phyloP scores from a whole-genome alignment of 2,888 invertebrate genomes.

The Diplolepis rosae region DNA sequence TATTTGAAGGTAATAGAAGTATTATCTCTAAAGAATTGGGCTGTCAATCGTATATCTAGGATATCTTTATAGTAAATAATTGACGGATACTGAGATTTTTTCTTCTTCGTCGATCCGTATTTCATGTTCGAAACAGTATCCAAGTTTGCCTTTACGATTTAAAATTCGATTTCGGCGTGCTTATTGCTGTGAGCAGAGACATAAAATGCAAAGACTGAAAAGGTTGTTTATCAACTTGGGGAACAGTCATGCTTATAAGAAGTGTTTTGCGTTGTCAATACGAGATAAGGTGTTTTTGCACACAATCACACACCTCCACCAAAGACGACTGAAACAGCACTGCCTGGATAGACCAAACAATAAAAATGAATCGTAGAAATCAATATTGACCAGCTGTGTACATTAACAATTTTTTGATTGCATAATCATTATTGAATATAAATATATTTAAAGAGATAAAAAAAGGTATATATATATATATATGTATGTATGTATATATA shows the following conservation, averaged over 20 bases:
- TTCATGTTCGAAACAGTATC: neutral
- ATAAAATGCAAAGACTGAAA: slow-evolving; percentile 68
- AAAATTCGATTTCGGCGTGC: slow-evolving; percentile 19
- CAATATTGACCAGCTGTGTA: slow-evolving; percentile 49
- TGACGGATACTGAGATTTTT: neutral
- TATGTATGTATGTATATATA: slow-evolving; percentile 32
- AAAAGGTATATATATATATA: slow-evolving; percentile 46
- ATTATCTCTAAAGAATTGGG: neutral
- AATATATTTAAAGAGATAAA: slow-evolving; percentile 52
- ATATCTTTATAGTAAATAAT: slow-evolving; percentile 1
- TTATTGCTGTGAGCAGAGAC: slow-evolving; percentile 51
- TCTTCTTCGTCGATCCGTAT: slow-evolving; percentile 4
- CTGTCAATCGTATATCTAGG: neutral
- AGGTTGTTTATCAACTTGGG: slow-evolving; percentile 69
- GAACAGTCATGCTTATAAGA: slow-evolving; percentile 64
- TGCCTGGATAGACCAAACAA: slow-evolving; percentile 65
- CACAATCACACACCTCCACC: slow-evolving; percentile 63
- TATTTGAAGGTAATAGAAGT: neutral
- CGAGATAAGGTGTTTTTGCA: slow-evolving; percentile 47
- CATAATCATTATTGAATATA: slow-evolving; percentile 49
- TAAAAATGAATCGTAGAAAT: slow-evolving; percentile 45
- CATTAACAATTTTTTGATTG: slow-evolving; percentile 47
- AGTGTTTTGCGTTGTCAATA: slow-evolving; percentile 48
- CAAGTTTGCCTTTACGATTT: slow-evolving; percentile 52
- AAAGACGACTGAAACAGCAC: slow-evolving; percentile 68